These are phyloP conservation scores for Venturia canescens DNA, from an alignment of 1,140 invertebrate species.

Conservation along the genomic window DNA sequence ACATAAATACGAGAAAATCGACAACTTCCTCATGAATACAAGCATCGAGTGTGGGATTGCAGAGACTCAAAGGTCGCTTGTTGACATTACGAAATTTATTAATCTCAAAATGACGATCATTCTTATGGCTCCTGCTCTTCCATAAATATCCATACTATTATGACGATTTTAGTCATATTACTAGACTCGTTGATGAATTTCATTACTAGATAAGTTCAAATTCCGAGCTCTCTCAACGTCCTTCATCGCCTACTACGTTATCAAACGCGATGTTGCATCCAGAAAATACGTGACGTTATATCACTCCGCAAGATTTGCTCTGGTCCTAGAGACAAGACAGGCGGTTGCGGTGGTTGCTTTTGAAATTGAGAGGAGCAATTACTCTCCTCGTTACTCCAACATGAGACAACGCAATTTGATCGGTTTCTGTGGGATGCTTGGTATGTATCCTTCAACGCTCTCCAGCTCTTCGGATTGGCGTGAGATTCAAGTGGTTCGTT, in stretches of 20 bases:
- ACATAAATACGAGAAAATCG: background rate
- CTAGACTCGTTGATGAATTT: too few species aligned
- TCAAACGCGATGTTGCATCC: background rate
- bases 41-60: background rate
- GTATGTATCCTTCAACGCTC: background rate
- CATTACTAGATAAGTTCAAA: background rate
- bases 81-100: too few species aligned
- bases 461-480: background rate
- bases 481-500: background rate
- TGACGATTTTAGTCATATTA: too few species aligned
- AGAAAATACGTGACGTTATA: background rate
- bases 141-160: too few species aligned
- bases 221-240: background rate
- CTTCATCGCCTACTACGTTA: too few species aligned
- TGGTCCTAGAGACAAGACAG: background rate
- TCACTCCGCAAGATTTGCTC: background rate
- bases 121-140: too few species aligned
- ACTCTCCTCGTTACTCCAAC: constrained; percentile 1
- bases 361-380: background rate
- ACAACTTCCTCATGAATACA: constrained; percentile 4
- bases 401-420: background rate
- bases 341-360: background rate
- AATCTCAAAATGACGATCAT: too few species aligned
- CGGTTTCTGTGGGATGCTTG: background rate
- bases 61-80: too few species aligned